Conservation (phyloP, 2,113 vertebrate species). For the Eolophus roseicapilla region DNA sequence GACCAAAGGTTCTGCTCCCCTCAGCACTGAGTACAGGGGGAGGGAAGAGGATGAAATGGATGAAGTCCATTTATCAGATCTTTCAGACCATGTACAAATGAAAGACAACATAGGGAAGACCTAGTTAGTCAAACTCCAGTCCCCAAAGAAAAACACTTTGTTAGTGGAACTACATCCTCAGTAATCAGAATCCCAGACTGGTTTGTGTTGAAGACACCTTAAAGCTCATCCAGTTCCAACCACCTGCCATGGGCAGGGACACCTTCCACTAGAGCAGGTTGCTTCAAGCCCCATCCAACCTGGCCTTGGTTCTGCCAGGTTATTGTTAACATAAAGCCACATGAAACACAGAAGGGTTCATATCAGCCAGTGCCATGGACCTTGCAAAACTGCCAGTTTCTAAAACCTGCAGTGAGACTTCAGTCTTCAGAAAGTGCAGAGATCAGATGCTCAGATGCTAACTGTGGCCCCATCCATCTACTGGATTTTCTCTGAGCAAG, state of each 20-base stretch:
- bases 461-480: not conserved
- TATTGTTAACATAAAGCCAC: not conserved
- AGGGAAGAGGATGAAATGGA: not conserved
- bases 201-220: not conserved
- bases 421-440: not conserved
- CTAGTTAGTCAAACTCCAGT: not conserved
- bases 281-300: not conserved
- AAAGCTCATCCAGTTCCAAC: not conserved
- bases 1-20: not conserved
- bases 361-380: not conserved
- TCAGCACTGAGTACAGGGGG: rapidly evolving
- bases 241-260: not conserved
- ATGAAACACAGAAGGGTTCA: not conserved
- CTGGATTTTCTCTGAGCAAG: not conserved
- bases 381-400: not conserved
- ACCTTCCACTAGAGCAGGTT: not conserved
- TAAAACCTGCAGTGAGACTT: not conserved
- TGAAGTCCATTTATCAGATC: not conserved
- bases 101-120: not conserved
- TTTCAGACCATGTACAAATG: not conserved
- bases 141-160: not conserved
- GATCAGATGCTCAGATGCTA: not conserved
- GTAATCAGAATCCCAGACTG: not conserved
- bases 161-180: not conserved
- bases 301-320: not conserved